Evolutionary conservation across 2,888 invertebrate genomes (phyloP).

Genomic region (Hecatera dysodea): DNA sequence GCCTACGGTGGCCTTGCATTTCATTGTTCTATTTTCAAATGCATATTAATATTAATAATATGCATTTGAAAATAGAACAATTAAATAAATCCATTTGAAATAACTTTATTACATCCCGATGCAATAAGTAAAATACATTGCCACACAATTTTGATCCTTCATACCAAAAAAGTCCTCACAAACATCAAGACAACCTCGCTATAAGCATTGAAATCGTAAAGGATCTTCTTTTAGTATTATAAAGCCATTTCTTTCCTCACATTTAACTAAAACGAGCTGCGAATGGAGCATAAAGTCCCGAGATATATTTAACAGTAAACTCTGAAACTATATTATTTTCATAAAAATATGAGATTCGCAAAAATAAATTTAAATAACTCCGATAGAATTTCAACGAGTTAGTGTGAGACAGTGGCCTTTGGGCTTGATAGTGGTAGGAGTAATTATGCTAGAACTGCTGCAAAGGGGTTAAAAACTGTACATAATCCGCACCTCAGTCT

Average conservation of each 20-base stretch:
- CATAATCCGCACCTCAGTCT: conserved; percentile 75
- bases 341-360: conserved; percentile 69
- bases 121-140: neutral
- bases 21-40: too few species aligned
- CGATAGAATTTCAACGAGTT: conserved; percentile 78
- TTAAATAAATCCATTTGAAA: neutral
- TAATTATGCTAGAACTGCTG: conserved; percentile 72
- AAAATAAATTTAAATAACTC: conserved; percentile 74
- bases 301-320: conserved; percentile 66
- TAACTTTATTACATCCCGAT: neutral
- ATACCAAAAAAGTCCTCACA: conserved; percentile 3
- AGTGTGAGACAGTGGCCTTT: conserved; percentile 71
- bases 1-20: too few species aligned
- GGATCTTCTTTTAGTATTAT: conserved; percentile 53
- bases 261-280: conserved; percentile 64
- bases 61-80: too few species aligned
- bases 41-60: too few species aligned
- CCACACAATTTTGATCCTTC: neutral
- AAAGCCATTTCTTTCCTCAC: conserved; percentile 54
- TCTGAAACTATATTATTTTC: conserved; percentile 68
- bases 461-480: conserved; percentile 76
- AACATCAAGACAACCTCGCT: conserved; percentile 30
- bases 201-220: conserved; percentile 49
- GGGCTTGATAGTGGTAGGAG: conserved; percentile 72
- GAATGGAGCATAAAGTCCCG: conserved; percentile 65